Evolutionary conservation across 2,797 vertebrate species (phyloP), one percentile per base, ranked within the genome.

Genomic region (Semaprochilodus insignis): DNA sequence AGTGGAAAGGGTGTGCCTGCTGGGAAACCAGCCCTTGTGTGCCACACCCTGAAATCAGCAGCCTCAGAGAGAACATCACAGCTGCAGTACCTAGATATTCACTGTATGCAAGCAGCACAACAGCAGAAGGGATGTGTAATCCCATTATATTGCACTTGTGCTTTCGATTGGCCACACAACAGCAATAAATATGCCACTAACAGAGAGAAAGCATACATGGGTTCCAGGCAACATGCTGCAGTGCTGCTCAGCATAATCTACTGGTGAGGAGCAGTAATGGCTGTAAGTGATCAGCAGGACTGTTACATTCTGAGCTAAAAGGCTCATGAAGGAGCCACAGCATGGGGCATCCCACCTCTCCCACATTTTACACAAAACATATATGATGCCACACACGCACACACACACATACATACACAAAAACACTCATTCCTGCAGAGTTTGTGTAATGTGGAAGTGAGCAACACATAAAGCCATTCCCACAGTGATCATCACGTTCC

Each of bases 371-470:
- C 19, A 25, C 8, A 55, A 31, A 55, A 74, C 72, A 21, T 57
- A 21, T 13, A 34, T 73, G 15, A 60, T 4, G 23, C n/a, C 23
- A 57, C 40, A 44, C 51, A 73, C 52, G 31, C n/a, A 31, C 16
- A 74, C 16, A 74, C 15, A 31, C 31, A 31, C 31, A 3, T 3
- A 31, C 31, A 31, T 3, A 3, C 31, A 31, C 31, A 31, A 31
- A 3, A 31, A 31, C 31, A 31, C 31, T 31, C 3, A 25, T 63
- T 82, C 81, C 87, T 25, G 21, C n/a, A 25, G 44, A 85, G 83
- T 1, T 52, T 27, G 44, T 44, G 51, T 10, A 73, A 54, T 69
- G 74, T 84, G 88, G 86, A 88, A 86, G 87, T 83, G 69, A 55
- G 75, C 40, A 6, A 44, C 40, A 44, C 40, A 44, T 44, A 4